Percentiles rank a stretch among this genome's conserved stretches.
Evolutionary conservation across 2,797 vertebrate genomes (phyloP).

Genomic region (Galagoides demidoff): DNA sequence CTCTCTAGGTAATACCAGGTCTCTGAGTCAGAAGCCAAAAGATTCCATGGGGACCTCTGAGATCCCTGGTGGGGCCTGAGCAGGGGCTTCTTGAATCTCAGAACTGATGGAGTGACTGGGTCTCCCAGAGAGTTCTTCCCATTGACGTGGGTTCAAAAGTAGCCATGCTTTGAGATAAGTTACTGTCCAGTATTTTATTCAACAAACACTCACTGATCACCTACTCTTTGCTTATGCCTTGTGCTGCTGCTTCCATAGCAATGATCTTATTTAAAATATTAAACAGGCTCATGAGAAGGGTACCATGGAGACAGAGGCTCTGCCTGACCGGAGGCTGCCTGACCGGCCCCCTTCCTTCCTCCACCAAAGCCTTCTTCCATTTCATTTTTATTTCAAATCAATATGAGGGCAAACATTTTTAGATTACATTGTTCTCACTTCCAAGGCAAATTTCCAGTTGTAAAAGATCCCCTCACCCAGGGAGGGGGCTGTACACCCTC

Average conservation of each 20-base stretch:
- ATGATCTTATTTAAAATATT: neutral
- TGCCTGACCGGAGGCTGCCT: too few relatives aligned
- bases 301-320: neutral
- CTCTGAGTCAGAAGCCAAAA: neutral
- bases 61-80: too few relatives aligned
- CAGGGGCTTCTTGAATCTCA: too few relatives aligned
- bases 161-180: neutral
- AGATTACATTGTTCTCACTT: too few relatives aligned
- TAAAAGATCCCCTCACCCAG: too few relatives aligned
- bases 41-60: neutral
- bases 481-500: too few relatives aligned
- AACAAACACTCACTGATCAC: neutral
- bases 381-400: too few relatives aligned
- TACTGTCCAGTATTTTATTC: too few relatives aligned
- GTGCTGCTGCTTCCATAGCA: neutral
- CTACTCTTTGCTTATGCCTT: too few relatives aligned
- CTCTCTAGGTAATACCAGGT: rapidly evolving
- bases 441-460: too few relatives aligned
- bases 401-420: too few relatives aligned
- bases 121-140: neutral
- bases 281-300: rapidly evolving
- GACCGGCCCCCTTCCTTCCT: neutral
- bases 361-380: too few relatives aligned
- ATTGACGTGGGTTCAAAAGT: rapidly evolving
- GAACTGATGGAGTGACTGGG: neutral